phyloP scores from a whole-genome alignment of 2,113 vertebrate species.

The Gambusia holbrooki region DNA sequence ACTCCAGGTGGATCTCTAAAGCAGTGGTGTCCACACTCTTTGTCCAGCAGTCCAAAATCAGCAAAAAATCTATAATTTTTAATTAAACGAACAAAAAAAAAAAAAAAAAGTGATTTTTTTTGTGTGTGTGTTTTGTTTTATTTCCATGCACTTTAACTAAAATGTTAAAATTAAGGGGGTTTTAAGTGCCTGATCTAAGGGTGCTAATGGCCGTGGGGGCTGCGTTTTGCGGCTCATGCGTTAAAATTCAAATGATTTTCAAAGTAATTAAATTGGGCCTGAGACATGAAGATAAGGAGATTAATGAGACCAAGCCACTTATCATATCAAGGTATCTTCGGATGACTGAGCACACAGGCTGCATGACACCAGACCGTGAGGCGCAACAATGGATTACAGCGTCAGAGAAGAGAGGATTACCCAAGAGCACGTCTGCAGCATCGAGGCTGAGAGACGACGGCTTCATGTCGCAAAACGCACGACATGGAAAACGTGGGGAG shows the following conservation, averaged over 20 bases:
- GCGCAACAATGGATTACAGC: slow-evolving; percentile 58
- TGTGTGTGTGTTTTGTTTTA: no score
- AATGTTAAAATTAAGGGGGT: no score
- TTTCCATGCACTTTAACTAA: no score
- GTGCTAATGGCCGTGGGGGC: no score
- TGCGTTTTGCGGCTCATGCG: no score
- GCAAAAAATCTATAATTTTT: no score
- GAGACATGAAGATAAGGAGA: slow-evolving; percentile 18
- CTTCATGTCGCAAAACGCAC: neutral
- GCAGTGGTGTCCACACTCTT: no score
- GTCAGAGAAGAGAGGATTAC: slow-evolving; percentile 56
- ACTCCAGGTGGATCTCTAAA: no score
- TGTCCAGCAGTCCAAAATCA: no score
- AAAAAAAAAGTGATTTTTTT: no score
- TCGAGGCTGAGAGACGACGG: neutral
- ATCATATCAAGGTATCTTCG: slow-evolving; percentile 29
- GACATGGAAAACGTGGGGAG: neutral
- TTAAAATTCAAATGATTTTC: slow-evolving; percentile 6
- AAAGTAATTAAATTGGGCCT: neutral
- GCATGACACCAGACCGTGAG: slow-evolving; percentile 42
- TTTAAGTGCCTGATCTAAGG: no score
- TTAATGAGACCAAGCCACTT: slow-evolving; percentile 33
- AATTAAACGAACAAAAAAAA: no score
- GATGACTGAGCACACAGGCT: slow-evolving; percentile 59
- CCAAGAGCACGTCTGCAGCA: slow-evolving; percentile 21